Evolutionary conservation across 2,797 vertebrate species (phyloP), one percentile per base, ranked within the genome.

Genomic region (Pangasius macronema): DNA sequence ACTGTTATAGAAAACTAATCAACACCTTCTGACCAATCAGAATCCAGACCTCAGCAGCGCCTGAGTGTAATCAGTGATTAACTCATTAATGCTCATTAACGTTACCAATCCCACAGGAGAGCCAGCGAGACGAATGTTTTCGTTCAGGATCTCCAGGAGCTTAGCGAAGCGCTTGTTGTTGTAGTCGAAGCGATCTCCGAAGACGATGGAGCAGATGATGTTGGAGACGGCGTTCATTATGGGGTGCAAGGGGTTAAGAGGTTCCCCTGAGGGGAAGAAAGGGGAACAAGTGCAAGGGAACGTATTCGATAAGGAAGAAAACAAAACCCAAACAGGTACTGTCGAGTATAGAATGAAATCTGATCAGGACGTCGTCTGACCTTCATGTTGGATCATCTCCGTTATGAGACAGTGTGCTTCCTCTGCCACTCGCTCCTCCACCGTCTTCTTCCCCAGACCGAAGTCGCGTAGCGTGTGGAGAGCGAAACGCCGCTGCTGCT

Each of bases 401-500:
- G 90, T 55, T 0, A 93, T 85, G 20, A 96, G 91, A 5, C 89
- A 89, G 79, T 9, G 59, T 0, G 92, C 94, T 83, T 96, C 94
- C 7, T 83, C 89, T 55, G 90, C 91, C 77, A 96, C 93, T 46
- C 89, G 93, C 2, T 90, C 84, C 84, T 96, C 94, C 87, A 95
- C 22, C 0, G 36, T 88, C 55, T 93, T 95, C 90, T 92, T 95
- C n/a, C 94, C 90, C 0, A 94, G 88, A 30, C 93, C 91, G 76
- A 96, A 92, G 77, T 89, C 93, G 3, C 91, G 92, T 51, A 96
- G 86, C 0, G 91, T 67, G 0, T 81, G 92, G 82, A 94, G 92
- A 8, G 92, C 92, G 79, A 96, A 96, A 5, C 91, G 92, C 49
- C 95, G 95, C 92, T 96, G 94, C 72, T 96, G 95, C 82, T 85